Conservation (phyloP, 2,888 invertebrate species). For the Parasteatoda lunata region DNA sequence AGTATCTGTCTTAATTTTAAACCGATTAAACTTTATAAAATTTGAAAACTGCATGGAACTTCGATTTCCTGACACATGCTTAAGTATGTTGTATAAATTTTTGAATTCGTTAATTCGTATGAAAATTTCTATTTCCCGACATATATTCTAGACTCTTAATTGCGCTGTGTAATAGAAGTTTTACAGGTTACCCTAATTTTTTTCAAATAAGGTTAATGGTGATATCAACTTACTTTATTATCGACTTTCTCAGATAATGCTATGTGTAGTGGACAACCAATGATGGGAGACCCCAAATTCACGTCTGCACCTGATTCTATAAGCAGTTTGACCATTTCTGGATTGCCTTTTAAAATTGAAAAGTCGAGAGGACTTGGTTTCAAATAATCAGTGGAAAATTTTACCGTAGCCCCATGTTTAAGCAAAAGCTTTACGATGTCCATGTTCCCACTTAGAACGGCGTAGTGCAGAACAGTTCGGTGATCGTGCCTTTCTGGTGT, state of each 20-base stretch:
- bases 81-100: too few species aligned
- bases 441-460: constrained; percentile 84
- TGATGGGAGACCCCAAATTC: constrained; percentile 86
- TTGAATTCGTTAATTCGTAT: too few species aligned
- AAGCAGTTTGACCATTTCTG: constrained; percentile 79
- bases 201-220: neutral
- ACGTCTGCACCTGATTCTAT: constrained; percentile 82
- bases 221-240: constrained; percentile 77
- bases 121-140: too few species aligned
- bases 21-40: too few species aligned
- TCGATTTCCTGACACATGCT: too few species aligned
- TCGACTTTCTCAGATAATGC: constrained; percentile 81
- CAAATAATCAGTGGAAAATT: constrained; percentile 78
- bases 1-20: too few species aligned
- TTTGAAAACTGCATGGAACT: too few species aligned
- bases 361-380: constrained; percentile 89
- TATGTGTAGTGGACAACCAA: constrained; percentile 87
- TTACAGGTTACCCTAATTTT: too few species aligned
- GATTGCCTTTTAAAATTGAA: constrained; percentile 86
- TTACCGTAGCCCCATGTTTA: constrained; percentile 86
- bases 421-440: constrained; percentile 85
- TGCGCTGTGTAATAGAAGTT: too few species aligned
- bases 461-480: constrained; percentile 90
- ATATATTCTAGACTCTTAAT: too few species aligned
- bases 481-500: constrained; percentile 87